phyloP scores from a whole-genome alignment of 2,888 invertebrate genomes.

The Cryptocephalus moraei region DNA sequence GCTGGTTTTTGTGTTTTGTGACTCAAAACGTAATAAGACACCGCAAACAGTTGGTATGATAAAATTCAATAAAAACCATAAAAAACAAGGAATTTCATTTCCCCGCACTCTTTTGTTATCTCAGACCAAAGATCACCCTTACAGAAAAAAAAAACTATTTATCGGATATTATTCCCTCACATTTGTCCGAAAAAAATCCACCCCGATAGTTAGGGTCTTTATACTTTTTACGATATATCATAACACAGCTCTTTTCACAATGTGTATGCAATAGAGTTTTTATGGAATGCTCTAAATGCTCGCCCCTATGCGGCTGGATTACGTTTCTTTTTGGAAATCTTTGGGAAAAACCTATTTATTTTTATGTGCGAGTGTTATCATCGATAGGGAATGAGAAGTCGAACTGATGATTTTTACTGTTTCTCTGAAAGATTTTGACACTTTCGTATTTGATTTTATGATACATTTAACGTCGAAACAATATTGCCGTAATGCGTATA shows the following conservation, averaged over 20 bases:
- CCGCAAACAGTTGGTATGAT: too few species aligned
- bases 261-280: constrained; percentile 39
- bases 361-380: constrained; percentile 40
- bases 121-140: constrained; percentile 17
- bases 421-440: constrained; percentile 22
- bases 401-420: constrained; percentile 31
- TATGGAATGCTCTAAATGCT: constrained; percentile 32
- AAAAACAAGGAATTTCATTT: constrained; percentile 5
- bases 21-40: too few species aligned
- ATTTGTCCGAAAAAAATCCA: constrained; percentile 29
- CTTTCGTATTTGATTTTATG: neutral
- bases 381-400: constrained; percentile 32
- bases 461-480: constrained; percentile 4
- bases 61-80: neutral
- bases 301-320: constrained; percentile 24
- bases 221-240: constrained; percentile 38
- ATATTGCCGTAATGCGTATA: constrained; percentile 3
- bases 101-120: constrained; percentile 10
- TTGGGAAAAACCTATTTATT: constrained; percentile 34
- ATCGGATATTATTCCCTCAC: constrained; percentile 26
- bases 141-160: constrained; percentile 23
- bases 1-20: too few species aligned
- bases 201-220: constrained; percentile 30
- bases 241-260: constrained; percentile 34
- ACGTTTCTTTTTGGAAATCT: constrained; percentile 23